Evolutionary conservation across 2,888 invertebrate species (phyloP).

Genomic region (Stenichneumon culpator): DNA sequence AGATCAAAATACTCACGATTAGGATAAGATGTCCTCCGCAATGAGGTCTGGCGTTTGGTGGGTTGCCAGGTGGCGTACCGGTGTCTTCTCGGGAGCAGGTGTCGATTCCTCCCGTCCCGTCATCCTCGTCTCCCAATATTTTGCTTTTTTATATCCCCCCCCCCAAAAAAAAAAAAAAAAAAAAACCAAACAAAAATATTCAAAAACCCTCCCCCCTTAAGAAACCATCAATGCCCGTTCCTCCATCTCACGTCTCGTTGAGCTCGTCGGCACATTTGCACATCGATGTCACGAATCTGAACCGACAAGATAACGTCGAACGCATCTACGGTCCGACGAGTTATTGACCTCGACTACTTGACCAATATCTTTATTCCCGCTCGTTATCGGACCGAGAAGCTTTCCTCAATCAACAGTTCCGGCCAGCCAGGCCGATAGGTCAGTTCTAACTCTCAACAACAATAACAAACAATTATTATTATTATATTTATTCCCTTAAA

Average conservation of each 20-base stretch:
- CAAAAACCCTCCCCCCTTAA: neutral
- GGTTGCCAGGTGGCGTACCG: constrained; percentile 64
- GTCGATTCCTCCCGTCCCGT: constrained; percentile 12
- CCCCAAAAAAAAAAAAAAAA: neutral
- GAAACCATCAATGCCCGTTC: constrained; percentile 1
- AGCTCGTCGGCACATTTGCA: neutral
- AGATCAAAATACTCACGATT: constrained; percentile 57
- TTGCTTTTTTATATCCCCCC: neutral
- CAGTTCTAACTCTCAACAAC: neutral
- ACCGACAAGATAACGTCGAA: neutral
- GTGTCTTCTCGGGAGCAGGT: constrained; percentile 66
- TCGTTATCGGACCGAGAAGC: neutral
- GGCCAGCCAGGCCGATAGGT: neutral
- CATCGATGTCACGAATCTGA: neutral
- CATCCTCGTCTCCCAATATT: constrained; percentile 23
- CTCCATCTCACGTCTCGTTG: neutral
- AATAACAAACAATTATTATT: too few relatives aligned
- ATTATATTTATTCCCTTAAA: neutral
- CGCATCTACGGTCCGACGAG: constrained; percentile 23
- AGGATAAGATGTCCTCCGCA: constrained; percentile 56
- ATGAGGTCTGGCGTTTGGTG: constrained; percentile 56
- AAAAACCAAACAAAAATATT: neutral
- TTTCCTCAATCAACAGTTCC: neutral
- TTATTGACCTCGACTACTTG: constrained; percentile 51
- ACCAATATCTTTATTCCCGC: neutral